Percentiles rank a stretch among this genome's conserved stretches.
These are phyloP conservation scores for Serranus cabrilla DNA, from an alignment of 2,797 vertebrate genomes.

Conservation along the genomic window DNA sequence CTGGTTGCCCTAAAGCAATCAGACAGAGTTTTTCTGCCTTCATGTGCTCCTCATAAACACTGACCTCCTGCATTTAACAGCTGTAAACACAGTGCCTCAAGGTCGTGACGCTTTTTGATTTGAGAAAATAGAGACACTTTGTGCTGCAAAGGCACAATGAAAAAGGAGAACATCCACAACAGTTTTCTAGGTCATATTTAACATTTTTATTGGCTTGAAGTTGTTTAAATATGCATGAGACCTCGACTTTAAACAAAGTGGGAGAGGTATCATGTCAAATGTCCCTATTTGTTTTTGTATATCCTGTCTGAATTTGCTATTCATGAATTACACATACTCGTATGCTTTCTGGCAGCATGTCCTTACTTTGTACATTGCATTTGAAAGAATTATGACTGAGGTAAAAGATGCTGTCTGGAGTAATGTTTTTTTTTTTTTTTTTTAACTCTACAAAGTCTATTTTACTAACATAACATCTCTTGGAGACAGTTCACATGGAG, in stretches of 20 bases:
- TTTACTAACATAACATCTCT: constrained; percentile 9
- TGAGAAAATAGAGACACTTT: constrained; percentile 47
- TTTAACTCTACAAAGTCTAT: constrained; percentile 4
- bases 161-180: constrained; percentile 29
- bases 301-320: constrained; percentile 10
- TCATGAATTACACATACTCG: neutral
- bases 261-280: constrained; percentile 12
- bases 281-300: constrained; percentile 1
- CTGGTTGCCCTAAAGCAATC: constrained; percentile 29
- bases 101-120: constrained; percentile 17
- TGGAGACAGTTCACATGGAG: constrained; percentile 1
- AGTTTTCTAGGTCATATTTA: constrained; percentile 21
- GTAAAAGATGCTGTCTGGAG: constrained; percentile 29
- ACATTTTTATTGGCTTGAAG: constrained; percentile 6
- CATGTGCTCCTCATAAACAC: constrained; percentile 14
- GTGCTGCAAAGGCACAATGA: constrained; percentile 33
- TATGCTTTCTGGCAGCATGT: constrained; percentile 12
- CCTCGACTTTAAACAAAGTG: constrained; percentile 12
- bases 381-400: constrained; percentile 12
- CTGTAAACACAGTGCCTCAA: constrained; percentile 29
- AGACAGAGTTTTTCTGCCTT: constrained; percentile 24
- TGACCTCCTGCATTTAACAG: constrained; percentile 33
- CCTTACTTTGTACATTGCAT: neutral
- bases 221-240: constrained; percentile 23
- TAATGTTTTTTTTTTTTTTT: neutral